Percentiles rank a stretch among this genome's conserved stretches.
phyloP scores from a whole-genome alignment of 2,113 vertebrate genomes.

The Ophthalmolycus amberensis region DNA sequence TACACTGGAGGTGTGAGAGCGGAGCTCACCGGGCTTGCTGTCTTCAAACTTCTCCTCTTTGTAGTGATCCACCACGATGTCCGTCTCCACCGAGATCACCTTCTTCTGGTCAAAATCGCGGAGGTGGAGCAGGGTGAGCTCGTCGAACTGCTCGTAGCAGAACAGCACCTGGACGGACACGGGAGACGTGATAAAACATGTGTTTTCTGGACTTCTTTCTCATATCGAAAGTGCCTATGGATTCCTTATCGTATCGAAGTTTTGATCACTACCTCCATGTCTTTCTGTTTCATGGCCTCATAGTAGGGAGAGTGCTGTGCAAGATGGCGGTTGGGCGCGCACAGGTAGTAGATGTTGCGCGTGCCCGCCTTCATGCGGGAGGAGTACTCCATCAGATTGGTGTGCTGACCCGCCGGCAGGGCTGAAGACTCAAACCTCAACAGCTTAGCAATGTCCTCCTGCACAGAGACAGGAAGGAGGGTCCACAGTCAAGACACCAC shows the following conservation, averaged over 20 bases:
- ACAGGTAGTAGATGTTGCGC: constrained; percentile 96
- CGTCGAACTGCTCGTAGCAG: constrained; percentile 98
- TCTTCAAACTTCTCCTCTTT: constrained; percentile 96
- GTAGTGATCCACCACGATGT: constrained; percentile 97
- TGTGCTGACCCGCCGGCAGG: constrained; percentile 90
- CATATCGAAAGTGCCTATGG: neutral
- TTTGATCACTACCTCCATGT: constrained; percentile 87
- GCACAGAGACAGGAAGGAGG: neutral
- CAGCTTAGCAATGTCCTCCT: constrained; percentile 95
- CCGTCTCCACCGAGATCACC: constrained; percentile 95
- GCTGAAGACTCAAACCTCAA: constrained; percentile 91
- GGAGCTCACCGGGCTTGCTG: constrained; percentile 82
- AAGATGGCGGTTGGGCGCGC: constrained; percentile 91
- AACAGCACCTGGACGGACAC: constrained; percentile 89
- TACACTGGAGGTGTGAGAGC: neutral
- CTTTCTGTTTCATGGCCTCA: constrained; percentile 96
- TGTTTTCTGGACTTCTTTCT: neutral
- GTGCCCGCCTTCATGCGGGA: constrained; percentile 92
- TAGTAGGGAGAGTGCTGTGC: constrained; percentile 95
- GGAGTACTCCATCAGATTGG: constrained; percentile 89
- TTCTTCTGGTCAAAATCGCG: constrained; percentile 96
- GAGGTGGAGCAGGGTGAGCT: constrained; percentile 94
- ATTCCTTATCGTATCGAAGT: neutral
- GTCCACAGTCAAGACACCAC: neutral
- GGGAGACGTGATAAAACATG: neutral